Evolutionary conservation across 2,113 vertebrate genomes (phyloP).

Genomic region (western clawed frog (Xenopus tropicalis)): UCB_Xtro_10.0 CM004446.2:55287501-55288000

Average conservation of each 20-base stretch:
- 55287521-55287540: slow-evolving; percentile 58
- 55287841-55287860: too few species aligned
- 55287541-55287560: slow-evolving; percentile 59
- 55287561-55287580: slow-evolving; percentile 62
- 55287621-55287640: slow-evolving; percentile 71
- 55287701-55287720: neutral
- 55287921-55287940: too few species aligned
- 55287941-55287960: too few species aligned
- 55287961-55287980: too few species aligned
- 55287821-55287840: too few species aligned
- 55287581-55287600: slow-evolving; percentile 68
- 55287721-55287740: slow-evolving; percentile 11
- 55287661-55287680: slow-evolving; percentile 50
- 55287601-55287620: slow-evolving; percentile 65
- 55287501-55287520: slow-evolving; percentile 38
- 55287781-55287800: neutral
- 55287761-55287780: slow-evolving; percentile 5
- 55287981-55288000: too few species aligned
- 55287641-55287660: slow-evolving; percentile 61
- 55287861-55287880: too few species aligned
- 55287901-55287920: too few species aligned
- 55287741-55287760: slow-evolving; percentile 10
- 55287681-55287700: slow-evolving; percentile 30
- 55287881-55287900: too few species aligned
- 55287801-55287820: neutral